Evolutionary conservation across 2,113 vertebrate species (phyloP), one percentile per base, ranked within the genome.

Genomic region (Nyctereutes procyonoides): DNA sequence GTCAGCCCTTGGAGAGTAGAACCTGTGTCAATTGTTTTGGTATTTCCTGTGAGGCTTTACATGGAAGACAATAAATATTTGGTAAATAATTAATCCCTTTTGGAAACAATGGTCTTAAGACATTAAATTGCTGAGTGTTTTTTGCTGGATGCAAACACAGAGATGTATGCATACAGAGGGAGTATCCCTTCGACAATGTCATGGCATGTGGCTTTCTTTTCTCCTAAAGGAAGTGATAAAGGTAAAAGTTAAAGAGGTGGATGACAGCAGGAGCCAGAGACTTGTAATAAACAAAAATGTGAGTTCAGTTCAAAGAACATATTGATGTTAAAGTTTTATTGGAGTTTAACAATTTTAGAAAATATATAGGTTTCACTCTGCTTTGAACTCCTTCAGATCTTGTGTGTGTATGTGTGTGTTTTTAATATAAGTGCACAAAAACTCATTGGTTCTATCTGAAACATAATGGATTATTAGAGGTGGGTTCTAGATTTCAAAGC

Each of bases 41-140:
- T 88, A 87, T 97, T 96, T 98, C 86, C 94, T 97, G 88, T 93
- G 91, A 90, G 83, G 26, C 20, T 35, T 83, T 89, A 93, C 79
- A 74, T 83, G 67, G 77, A 92, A 24, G 22, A 65, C 73, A 94
- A 60, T 96, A 95, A 96, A 88, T 94, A 95, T 87, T 97, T 95
- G 82, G 65, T 97, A 88, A 97, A 98, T 95, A 96, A 93, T 97
- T 91, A 96, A 97, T 95, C 60, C 28, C 56, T 51, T 94, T 97
- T 97, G 65, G 62, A 96, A 96, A 74, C 5, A 13, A 63, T 93
- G 67, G 17, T 92, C 56, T 98, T 90, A 96, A 93, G 62, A 60
- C 38, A 35, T 96, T 88, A 94, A 84, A 74, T 76, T 86, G 15
- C 60, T 85, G 28, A 16, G 38, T 83, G 35, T n/a, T 92, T 89